Evolutionary conservation across 1,140 invertebrate species (phyloP), one percentile per base, ranked within the genome.

Genomic region (Meteorus sp.): DNA sequence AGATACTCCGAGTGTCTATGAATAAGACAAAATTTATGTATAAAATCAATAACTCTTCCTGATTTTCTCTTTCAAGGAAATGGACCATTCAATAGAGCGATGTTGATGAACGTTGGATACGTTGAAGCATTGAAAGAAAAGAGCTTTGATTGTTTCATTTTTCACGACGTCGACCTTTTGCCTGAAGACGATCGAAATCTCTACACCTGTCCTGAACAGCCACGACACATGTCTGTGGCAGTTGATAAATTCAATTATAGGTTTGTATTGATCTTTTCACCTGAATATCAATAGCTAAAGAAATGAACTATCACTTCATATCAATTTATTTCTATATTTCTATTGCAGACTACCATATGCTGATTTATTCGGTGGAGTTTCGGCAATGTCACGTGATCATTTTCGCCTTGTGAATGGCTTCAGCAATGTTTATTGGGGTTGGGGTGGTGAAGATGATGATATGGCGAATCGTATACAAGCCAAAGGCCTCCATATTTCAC

Each of bases 41-140:
- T n/a, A n/a, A n/a, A n/a, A n/a, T n/a, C n/a, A n/a, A n/a, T n/a
- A n/a, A n/a, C n/a, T n/a, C n/a, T 39, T 55, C 55, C 41, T 37
- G 11, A 35, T 48, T 44, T 59, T 64, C 60, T 61, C 56, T 68
- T 75, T 25, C 79, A 79, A n/a, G 89, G 87, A 50, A 81, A 81
- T 20, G 84, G 83, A 6, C 83, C 84, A 11, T 98, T 98, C 75
- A 98, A 98, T 77, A 85, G 94, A 53, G 96, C 93, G 1, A 90
- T 92, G 82, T 82, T 98, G 43, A 92, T 98, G 88, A 98, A 98
- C 78, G 88, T 97, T n/a, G 96, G 95, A 5, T 97, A 89, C 77
- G 83, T 86, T 33, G 95, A 97, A 78, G 90, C 93, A 1, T 76
- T 88, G 62, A 91, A 92, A 71, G 78, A 87, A 33, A 84, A 86